Conservation (phyloP, 2,113 vertebrate species). For the Psophia crepitans region DNA sequence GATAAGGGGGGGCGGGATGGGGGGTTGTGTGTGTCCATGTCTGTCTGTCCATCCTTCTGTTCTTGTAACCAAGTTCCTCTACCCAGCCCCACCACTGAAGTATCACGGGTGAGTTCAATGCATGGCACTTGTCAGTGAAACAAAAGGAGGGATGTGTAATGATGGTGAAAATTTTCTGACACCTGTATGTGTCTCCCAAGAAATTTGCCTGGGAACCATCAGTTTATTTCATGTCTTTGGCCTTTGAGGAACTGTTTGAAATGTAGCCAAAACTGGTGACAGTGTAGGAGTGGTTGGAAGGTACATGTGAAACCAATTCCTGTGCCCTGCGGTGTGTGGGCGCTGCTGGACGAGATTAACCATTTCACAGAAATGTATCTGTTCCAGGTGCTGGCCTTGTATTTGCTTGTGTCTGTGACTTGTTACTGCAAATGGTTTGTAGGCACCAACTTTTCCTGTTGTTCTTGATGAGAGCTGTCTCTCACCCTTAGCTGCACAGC, state of each 20-base stretch:
- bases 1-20: not conserved
- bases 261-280: not conserved
- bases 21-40: not conserved
- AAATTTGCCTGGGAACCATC: not conserved
- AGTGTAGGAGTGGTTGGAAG: not conserved
- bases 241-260: not conserved
- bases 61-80: not conserved
- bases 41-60: not conserved
- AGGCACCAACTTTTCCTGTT: not conserved
- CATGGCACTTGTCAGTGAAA: not conserved
- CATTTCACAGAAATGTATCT: not conserved
- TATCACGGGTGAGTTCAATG: not conserved
- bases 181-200: not conserved
- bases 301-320: not conserved
- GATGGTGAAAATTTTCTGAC: not conserved
- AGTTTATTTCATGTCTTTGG: not conserved
- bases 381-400: not conserved
- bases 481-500: not conserved
- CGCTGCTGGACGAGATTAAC: not conserved
- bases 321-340: not conserved
- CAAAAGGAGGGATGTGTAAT: not conserved
- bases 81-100: not conserved
- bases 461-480: not conserved
- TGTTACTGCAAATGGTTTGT: not conserved
- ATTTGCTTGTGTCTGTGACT: not conserved